phyloP scores from a whole-genome alignment of 2,888 invertebrate species.

The Mycogona germanica region DNA sequence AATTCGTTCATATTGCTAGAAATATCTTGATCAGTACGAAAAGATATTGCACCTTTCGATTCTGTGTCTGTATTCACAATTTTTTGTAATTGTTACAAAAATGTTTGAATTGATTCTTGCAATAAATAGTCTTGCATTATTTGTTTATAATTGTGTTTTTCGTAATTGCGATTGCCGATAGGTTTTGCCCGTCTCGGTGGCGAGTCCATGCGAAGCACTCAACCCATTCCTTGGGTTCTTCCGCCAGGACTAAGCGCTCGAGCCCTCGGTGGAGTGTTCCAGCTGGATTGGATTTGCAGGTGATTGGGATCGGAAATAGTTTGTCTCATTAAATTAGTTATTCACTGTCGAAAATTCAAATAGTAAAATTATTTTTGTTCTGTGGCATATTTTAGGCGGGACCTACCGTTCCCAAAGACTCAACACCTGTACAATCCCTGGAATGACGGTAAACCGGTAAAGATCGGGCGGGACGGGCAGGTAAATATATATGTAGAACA shows the following conservation, averaged over 20 bases:
- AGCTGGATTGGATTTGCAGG: slow-evolving; percentile 91
- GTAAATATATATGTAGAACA: too few species aligned
- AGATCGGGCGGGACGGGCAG: slow-evolving; percentile 94
- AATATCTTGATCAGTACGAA: too few species aligned
- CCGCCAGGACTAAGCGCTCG: slow-evolving; percentile 87
- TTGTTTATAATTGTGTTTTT: too few species aligned
- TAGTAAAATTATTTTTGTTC: slow-evolving; percentile 16
- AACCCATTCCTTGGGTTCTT: slow-evolving; percentile 82
- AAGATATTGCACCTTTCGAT: too few species aligned
- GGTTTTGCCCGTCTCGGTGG: slow-evolving; percentile 85
- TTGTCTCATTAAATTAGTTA: slow-evolving; percentile 1
- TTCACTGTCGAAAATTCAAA: neutral
- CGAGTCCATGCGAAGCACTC: slow-evolving; percentile 78
- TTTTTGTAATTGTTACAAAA: neutral
- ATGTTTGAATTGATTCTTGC: neutral
- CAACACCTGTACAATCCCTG: slow-evolving; percentile 90
- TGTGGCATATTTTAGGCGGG: slow-evolving; percentile 61
- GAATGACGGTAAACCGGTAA: slow-evolving; percentile 97
- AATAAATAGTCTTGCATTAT: slow-evolving; percentile 30
- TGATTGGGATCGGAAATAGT: slow-evolving; percentile 23
- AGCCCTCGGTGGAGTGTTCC: slow-evolving; percentile 89
- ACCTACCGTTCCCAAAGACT: slow-evolving; percentile 82
- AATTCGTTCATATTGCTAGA: neutral
- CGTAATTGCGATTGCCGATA: slow-evolving; percentile 31
- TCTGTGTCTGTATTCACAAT: neutral